phyloP scores from a whole-genome alignment of 2,888 invertebrate species.

The Apamea epomidion region DNA sequence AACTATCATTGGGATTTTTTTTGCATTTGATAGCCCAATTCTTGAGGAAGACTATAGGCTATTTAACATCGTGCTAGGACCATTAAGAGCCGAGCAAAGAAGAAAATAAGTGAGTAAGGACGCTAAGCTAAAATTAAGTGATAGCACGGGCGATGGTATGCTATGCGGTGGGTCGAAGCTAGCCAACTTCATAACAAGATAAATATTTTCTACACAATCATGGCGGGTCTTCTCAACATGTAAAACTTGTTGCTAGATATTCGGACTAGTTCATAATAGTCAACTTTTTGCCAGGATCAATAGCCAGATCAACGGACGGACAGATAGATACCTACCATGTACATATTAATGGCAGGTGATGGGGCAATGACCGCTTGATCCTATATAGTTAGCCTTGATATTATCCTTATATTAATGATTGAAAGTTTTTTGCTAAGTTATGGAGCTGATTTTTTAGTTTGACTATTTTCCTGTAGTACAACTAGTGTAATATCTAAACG shows the following conservation, averaged over 20 bases:
- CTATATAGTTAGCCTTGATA: constrained; percentile 9
- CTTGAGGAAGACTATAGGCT: too few relatives aligned
- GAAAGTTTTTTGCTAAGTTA: constrained; percentile 30
- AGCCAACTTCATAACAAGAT: neutral
- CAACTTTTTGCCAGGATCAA: constrained; percentile 59
- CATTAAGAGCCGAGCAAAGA: too few relatives aligned
- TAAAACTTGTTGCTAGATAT: constrained; percentile 38
- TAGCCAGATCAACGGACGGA: constrained; percentile 55
- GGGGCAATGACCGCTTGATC: constrained; percentile 64
- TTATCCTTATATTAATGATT: constrained; percentile 54
- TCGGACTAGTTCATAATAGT: constrained; percentile 43
- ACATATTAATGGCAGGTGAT: constrained; percentile 53
- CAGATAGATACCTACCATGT: constrained; percentile 41
- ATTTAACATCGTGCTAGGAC: too few relatives aligned
- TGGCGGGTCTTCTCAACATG: neutral
- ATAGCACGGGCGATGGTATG: too few relatives aligned
- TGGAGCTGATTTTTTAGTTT: constrained; percentile 17
- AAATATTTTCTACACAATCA: neutral
- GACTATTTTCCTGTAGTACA: neutral
- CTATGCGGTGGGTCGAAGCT: too few relatives aligned
- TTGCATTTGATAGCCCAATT: too few relatives aligned
- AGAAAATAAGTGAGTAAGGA: too few relatives aligned
- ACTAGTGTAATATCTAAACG: neutral
- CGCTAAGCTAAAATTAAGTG: too few relatives aligned
- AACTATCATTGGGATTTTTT: too few relatives aligned